These are phyloP conservation scores for Ceuthmochares aereus DNA, from an alignment of 2,113 vertebrate genomes.

Conservation along the genomic window DNA sequence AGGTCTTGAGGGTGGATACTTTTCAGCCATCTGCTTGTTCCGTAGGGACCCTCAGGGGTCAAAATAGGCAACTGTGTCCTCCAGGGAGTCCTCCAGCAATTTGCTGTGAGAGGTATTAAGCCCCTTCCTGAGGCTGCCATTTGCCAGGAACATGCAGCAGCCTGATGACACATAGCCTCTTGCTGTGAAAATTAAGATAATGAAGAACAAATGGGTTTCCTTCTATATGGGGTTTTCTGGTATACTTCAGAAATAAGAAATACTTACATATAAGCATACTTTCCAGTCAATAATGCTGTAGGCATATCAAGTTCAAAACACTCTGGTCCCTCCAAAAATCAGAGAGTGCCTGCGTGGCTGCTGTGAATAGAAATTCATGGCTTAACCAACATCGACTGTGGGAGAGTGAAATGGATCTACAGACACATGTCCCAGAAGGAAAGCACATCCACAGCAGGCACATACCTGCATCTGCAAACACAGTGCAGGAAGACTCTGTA, in stretches of 20 bases:
- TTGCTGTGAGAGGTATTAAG: background rate
- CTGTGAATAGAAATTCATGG: background rate
- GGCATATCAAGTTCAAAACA: background rate
- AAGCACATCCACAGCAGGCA: background rate
- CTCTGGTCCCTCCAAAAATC: background rate
- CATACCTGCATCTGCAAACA: background rate
- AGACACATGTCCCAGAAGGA: background rate
- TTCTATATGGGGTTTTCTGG: background rate
- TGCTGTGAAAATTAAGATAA: background rate
- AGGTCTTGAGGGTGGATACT: background rate
- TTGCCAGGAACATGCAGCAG: background rate
- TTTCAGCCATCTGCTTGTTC: background rate
- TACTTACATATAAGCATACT: background rate
- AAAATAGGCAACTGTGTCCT: background rate
- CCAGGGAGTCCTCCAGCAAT: background rate
- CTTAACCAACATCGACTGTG: background rate
- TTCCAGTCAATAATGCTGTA: background rate
- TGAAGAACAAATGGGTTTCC: background rate
- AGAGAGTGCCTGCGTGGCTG: background rate
- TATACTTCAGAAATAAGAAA: background rate
- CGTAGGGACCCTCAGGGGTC: background rate
- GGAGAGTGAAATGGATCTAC: background rate
- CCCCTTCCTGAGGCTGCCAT: background rate
- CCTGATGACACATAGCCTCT: background rate
- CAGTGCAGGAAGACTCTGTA: background rate